These are phyloP conservation scores for Endomychus coccineus DNA, from an alignment of 2,888 invertebrate genomes.

Conservation along the genomic window DNA sequence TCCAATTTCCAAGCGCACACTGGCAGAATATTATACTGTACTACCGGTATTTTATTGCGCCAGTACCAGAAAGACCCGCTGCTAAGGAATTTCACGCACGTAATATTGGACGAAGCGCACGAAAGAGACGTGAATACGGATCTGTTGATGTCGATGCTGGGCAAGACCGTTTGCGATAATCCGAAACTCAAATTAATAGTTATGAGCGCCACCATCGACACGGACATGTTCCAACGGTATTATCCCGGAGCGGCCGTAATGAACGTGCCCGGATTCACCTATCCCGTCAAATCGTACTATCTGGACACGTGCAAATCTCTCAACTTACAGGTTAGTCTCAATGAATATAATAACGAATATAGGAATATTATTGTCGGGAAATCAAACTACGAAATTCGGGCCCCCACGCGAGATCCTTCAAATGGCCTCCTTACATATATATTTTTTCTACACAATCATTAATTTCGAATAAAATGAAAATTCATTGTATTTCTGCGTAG, in stretches of 20 bases:
- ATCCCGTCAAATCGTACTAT: slow-evolving; percentile 53
- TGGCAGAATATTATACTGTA: slow-evolving; percentile 61
- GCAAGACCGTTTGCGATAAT: slow-evolving; percentile 49
- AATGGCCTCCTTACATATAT: too few relatives aligned
- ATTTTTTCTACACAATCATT: too few relatives aligned
- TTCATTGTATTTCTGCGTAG: too few relatives aligned
- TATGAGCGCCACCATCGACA: slow-evolving; percentile 69
- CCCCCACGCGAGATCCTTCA: too few relatives aligned
- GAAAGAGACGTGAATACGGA: slow-evolving; percentile 65
- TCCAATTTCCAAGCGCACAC: slow-evolving; percentile 48
- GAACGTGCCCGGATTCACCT: slow-evolving; percentile 47
- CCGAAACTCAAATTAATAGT: slow-evolving; percentile 53
- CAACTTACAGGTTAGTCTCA: too few relatives aligned
- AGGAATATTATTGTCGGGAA: too few relatives aligned
- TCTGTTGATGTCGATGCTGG: slow-evolving; percentile 53
- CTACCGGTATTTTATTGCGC: slow-evolving; percentile 51
- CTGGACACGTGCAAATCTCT: slow-evolving; percentile 48
- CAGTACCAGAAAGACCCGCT: slow-evolving; percentile 42
- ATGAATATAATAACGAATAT: too few relatives aligned
- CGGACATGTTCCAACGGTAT: slow-evolving; percentile 53
- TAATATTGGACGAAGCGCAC: slow-evolving; percentile 69
- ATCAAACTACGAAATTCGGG: too few relatives aligned
- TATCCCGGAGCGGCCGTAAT: slow-evolving; percentile 41
- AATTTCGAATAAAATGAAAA: too few relatives aligned
- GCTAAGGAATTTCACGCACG: slow-evolving; percentile 55